Evolutionary conservation across 2,113 vertebrate species (phyloP), one percentile per base, ranked within the genome.

Genomic region (Irena cyanogastra): DNA sequence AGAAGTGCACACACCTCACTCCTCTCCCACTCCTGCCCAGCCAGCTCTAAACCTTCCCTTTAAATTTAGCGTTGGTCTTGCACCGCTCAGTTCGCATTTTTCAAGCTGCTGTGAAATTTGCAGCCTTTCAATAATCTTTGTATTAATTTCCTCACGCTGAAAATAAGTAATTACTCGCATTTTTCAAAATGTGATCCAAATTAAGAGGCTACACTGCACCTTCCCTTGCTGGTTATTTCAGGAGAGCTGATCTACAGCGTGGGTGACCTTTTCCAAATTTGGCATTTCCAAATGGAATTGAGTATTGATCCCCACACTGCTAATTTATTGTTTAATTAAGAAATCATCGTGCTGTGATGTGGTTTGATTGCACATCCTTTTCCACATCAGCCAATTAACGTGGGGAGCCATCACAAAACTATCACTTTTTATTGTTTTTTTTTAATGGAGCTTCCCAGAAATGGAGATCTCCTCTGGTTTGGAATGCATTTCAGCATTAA

Each of bases 291-390:
- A 95, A 95, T 94, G 91, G 95, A 96, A 97, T 95, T 97, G 94
- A 91, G 52, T 97, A 97, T 97, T 96, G 96, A 98, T 97, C 96
- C 86, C 59, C 49, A 71, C 76, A 39, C 80, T 87, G 92, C 72
- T 97, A 97, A 97, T 97, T 96, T 97, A 97, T 98, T 96, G 96
- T 97, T 97, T 97, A 97, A 97, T 97, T 97, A 95, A 94, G 94
- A 96, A 95, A 97, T 96, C 83, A 97, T 96, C 86, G 53, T 74
- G 87, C 96, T 71, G 74, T 94, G 93, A 94, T 96, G 88, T 87
- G 80, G 56, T 95, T 94, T 95, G 96, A 97, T 97, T 94, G 87
- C 89, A 96, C 91, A 95, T 95, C 94, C 95, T 96, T 95, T 93
- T 30, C 79, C 49, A 84, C 63, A 44, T 96, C 93, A 93, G 52